Percentiles rank a stretch among this genome's conserved stretches.
These are phyloP conservation scores for Aradophagus sp. DNA, from an alignment of 1,140 invertebrate genomes.

Conservation along the genomic window DNA sequence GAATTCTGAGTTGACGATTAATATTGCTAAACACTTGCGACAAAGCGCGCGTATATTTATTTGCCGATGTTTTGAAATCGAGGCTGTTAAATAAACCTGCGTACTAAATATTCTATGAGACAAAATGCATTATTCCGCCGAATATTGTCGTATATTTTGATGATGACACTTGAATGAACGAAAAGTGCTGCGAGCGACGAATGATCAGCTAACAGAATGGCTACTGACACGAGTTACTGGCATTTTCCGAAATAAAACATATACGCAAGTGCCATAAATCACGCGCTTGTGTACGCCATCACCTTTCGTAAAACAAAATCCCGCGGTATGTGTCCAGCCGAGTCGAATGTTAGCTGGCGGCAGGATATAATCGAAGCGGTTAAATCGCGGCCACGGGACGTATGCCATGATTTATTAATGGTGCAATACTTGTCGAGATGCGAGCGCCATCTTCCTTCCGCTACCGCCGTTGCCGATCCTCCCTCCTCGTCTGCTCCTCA, in stretches of 20 bases:
- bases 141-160: conserved; percentile 39
- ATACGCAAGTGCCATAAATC: conserved; percentile 43
- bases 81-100: conserved; percentile 6
- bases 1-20: background rate
- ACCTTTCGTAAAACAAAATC: conserved; percentile 57
- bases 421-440: conserved; percentile 43
- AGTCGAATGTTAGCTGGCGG: conserved; percentile 41
- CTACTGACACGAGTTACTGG: conserved; percentile 47
- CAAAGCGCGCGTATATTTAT: background rate
- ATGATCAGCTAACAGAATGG: conserved; percentile 40
- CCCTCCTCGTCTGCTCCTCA: conserved; percentile 41
- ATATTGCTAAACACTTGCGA: no score
- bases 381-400: conserved; percentile 54
- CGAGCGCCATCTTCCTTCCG: conserved; percentile 34
- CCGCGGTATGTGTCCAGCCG: conserved; percentile 43
- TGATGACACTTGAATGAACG: conserved; percentile 38
- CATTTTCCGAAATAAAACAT: conserved; percentile 53
- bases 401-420: conserved; percentile 61
- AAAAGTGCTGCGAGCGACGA: conserved; percentile 29
- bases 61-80: conserved; percentile 1
- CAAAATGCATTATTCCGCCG: conserved; percentile 13
- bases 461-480: conserved; percentile 28
- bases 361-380: conserved; percentile 57
- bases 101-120: conserved; percentile 15
- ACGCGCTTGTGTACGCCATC: conserved; percentile 43